phyloP scores from a whole-genome alignment of 2,888 invertebrate species.

The Athalia cordata region DNA sequence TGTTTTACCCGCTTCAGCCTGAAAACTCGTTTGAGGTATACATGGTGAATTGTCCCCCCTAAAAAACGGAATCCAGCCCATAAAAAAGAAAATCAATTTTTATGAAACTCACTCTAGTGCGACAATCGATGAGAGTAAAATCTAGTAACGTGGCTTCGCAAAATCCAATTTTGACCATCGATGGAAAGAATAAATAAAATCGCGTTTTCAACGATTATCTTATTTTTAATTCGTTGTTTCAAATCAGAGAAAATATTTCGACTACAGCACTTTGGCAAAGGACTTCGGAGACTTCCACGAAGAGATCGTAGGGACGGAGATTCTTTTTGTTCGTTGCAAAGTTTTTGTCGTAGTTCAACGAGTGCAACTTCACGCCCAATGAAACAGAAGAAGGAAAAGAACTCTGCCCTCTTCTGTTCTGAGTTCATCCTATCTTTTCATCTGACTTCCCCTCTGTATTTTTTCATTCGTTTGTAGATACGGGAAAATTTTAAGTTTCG shows the following conservation, averaged over 20 bases:
- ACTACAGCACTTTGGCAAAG: conserved; percentile 21
- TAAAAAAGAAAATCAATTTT: conserved; percentile 2
- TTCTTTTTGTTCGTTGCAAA: conserved; percentile 50
- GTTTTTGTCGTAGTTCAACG: conserved; percentile 55
- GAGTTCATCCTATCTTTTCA: conserved; percentile 38
- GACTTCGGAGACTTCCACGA: conserved; percentile 29
- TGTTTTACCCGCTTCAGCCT: conserved; percentile 25
- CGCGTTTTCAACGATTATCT: not conserved
- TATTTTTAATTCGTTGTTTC: conserved; percentile 15
- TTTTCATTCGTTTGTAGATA: conserved; percentile 50
- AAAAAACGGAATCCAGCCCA: not conserved
- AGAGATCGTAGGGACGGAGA: conserved; percentile 30
- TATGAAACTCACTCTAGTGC: not conserved
- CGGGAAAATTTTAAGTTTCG: conserved; percentile 57
- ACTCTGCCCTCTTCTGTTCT: conserved; percentile 22
- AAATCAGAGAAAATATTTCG: conserved; percentile 31
- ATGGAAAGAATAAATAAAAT: no score
- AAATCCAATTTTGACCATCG: no score
- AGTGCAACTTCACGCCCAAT: conserved; percentile 59
- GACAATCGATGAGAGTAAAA: no score
- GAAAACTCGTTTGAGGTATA: conserved; percentile 28
- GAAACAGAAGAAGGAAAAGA: conserved; percentile 51
- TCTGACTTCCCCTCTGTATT: conserved; percentile 50
- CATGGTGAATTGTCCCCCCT: not conserved
- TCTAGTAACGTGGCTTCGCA: no score